Base-by-base conservation (phyloP, 2,113 vertebrate species). In the Phasianus colchicus region DNA sequence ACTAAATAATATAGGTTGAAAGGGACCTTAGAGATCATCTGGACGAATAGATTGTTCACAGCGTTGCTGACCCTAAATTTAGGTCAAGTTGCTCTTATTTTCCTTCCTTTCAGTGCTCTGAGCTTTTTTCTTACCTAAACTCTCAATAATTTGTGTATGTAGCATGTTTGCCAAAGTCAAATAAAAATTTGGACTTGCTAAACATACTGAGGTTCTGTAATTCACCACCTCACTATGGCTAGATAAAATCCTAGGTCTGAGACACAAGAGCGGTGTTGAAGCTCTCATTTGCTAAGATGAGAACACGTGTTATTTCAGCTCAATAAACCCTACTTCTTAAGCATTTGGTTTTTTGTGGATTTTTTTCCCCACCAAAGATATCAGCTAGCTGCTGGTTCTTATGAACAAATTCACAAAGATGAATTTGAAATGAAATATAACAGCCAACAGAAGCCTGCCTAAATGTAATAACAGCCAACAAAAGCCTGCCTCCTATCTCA, bases 81-180 rank as follows among this genome's bases (percentile, higher is more conserved):
- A 61, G 24, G 30, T 70, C 30, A 82, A 11, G 32, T 36, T 64
- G 12, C 14, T 64, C 11, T 42, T 64, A 7, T 43, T 85, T 80
- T 66, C 17, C 38, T 3, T 82, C n/a, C 17, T 83, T 75, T 57
- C 18, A 48, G 18, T 25, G 69, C 24, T 86, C 74, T 82, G 54
- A 57, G 30, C n/a, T 21, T 13, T 69, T 86, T 69, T 86, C 48
- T 57, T 8, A 47, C 18, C 21, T 64, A 22, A 84, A 38, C 12
- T 84, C 15, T 77, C 38, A 50, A 0, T 61, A 87, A 82, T 67
- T 12, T 9, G 13, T 6, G 5, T 43, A 52, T 0, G 0, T 48
- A 54, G 36, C 11, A 16, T 32, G 48, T 89, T 21, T 70, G 43
- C 43, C 1, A 0, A 84, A 81, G n/a, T 87, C n/a, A 86, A 38